A percentile compares a stretch with the other conserved stretches of the same genome.
Evolutionary conservation across 2,888 invertebrate genomes (phyloP).

Genomic region (Leptopilina syphax): DNA sequence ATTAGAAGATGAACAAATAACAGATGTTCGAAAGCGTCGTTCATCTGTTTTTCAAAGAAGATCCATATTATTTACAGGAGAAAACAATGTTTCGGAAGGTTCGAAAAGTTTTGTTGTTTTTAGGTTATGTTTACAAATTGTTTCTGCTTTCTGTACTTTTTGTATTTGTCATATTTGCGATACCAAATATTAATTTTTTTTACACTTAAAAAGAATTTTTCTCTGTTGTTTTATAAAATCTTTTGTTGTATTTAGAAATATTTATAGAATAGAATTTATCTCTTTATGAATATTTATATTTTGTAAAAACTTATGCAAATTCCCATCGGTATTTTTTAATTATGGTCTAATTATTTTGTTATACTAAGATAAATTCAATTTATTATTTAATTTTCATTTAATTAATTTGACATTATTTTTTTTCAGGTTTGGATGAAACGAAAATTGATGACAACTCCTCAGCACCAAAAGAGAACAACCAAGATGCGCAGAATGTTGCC

Average conservation of each 20-base stretch:
- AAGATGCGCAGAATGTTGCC: neutral
- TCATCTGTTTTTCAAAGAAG: constrained; percentile 62
- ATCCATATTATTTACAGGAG: constrained; percentile 35
- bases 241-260: too few relatives aligned
- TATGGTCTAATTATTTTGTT: too few relatives aligned
- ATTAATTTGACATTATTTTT: neutral
- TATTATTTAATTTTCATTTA: too few relatives aligned
- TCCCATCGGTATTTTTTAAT: too few relatives aligned
- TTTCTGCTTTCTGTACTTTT: neutral
- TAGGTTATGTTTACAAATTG: constrained; percentile 23
- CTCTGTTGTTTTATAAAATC: too few relatives aligned
- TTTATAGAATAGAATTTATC: too few relatives aligned
- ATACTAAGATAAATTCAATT: too few relatives aligned
- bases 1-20: constrained; percentile 40
- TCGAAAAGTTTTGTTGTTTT: neutral
- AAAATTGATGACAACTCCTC: constrained; percentile 17
- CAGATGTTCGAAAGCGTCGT: constrained; percentile 58
- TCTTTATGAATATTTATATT: too few relatives aligned
- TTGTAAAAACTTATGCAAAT: too few relatives aligned
- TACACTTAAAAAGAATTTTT: too few relatives aligned
- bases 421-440: constrained; percentile 39
- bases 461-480: neutral
- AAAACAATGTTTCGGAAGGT: neutral
- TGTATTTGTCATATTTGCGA: neutral
- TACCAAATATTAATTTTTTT: too few relatives aligned